These are phyloP conservation scores for Epinephelus lanceolatus DNA, from an alignment of 2,113 vertebrate species.

Conservation along the genomic window DNA sequence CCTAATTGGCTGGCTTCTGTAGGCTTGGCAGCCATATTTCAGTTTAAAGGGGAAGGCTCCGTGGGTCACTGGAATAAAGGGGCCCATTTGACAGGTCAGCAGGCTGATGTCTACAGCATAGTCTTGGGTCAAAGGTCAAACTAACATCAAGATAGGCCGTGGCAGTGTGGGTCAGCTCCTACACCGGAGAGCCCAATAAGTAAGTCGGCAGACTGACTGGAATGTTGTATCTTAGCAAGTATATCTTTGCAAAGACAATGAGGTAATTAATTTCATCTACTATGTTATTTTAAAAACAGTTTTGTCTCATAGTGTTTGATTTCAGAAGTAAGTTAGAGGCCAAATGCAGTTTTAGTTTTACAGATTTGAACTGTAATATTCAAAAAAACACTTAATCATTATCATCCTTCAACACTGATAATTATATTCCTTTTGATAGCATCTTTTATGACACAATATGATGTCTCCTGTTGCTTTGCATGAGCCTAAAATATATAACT, in stretches of 20 bases:
- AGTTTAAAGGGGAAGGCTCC: slow-evolving; percentile 88
- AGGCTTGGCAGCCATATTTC: slow-evolving; percentile 89
- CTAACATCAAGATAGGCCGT: slow-evolving; percentile 84
- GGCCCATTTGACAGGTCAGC: slow-evolving; percentile 90
- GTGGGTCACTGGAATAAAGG: slow-evolving; percentile 90
- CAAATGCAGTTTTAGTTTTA: not conserved
- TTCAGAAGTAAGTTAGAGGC: not conserved
- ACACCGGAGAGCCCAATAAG: slow-evolving; percentile 60
- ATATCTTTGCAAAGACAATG: slow-evolving; percentile 38
- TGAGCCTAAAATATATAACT: not conserved
- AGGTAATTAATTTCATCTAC: not conserved
- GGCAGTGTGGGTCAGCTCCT: slow-evolving; percentile 81
- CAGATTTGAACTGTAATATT: not conserved
- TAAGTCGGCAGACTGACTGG: slow-evolving; percentile 74
- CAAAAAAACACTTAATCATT: not conserved
- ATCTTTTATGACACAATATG: not conserved
- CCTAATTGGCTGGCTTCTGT: slow-evolving; percentile 89
- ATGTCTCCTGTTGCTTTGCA: not conserved
- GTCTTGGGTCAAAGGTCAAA: slow-evolving; percentile 85
- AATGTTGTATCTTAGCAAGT: slow-evolving; percentile 64
- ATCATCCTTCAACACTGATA: not conserved
- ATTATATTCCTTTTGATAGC: not conserved
- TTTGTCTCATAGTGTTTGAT: not conserved
- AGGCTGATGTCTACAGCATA: slow-evolving; percentile 76
- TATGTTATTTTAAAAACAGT: not conserved